phyloP scores from a whole-genome alignment of 2,797 vertebrate species.

The Gobionotothen gibberifrons region DNA sequence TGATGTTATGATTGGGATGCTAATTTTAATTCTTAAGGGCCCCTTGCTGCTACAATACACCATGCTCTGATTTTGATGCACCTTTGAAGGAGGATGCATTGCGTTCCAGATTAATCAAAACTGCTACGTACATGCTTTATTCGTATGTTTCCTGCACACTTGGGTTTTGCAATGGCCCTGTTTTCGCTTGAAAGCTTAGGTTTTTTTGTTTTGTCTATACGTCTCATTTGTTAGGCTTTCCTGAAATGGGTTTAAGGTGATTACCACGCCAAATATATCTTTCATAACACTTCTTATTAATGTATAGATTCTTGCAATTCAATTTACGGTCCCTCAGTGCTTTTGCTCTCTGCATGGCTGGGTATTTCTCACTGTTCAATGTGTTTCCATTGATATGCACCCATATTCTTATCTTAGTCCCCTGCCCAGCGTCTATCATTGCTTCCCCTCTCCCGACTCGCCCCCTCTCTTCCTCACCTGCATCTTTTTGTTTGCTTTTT shows the following conservation, averaged over 20 bases:
- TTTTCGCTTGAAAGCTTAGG: neutral
- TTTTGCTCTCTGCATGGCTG: conserved; percentile 4
- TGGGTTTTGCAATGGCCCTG: neutral
- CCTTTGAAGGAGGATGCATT: conserved; percentile 18
- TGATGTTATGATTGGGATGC: conserved; percentile 43
- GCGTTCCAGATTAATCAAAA: conserved; percentile 21
- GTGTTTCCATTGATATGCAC: conserved; percentile 61
- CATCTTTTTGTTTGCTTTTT: conserved; percentile 53
- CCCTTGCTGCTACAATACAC: conserved; percentile 14
- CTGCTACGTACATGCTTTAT: conserved; percentile 2
- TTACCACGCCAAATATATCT: neutral
- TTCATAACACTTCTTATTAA: conserved; percentile 13
- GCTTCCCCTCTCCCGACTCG: conserved; percentile 38
- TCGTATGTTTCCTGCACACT: conserved; percentile 1
- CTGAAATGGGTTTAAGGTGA: neutral
- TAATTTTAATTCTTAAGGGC: conserved; percentile 35
- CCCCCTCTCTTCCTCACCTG: conserved; percentile 48
- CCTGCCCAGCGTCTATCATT: conserved; percentile 49
- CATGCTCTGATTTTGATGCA: conserved; percentile 29
- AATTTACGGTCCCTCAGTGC: neutral
- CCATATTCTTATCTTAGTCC: conserved; percentile 58
- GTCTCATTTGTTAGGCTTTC: neutral
- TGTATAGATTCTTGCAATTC: conserved; percentile 1
- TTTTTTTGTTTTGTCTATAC: neutral
- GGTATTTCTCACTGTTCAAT: conserved; percentile 52